Conservation (phyloP, 2,113 vertebrate species). For the Rhinoderma darwinii region DNA sequence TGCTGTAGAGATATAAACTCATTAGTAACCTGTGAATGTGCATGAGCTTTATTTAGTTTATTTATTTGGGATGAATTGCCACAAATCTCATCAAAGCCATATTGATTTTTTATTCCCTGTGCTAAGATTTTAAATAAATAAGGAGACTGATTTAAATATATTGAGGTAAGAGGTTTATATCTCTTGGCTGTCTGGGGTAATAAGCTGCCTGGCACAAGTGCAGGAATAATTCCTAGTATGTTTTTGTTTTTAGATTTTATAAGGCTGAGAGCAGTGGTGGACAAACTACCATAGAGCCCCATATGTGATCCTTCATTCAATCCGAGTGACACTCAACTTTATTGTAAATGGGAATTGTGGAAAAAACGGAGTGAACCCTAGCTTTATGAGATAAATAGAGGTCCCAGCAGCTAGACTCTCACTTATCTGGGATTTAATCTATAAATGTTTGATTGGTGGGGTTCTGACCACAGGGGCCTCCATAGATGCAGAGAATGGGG, state of each 20-base stretch:
- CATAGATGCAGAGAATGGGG: too few relatives aligned
- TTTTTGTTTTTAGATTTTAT: too few relatives aligned
- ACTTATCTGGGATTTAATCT: too few relatives aligned
- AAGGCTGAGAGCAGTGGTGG: not conserved
- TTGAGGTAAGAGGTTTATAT: not conserved
- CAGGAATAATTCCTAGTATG: not conserved
- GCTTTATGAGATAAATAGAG: too few relatives aligned
- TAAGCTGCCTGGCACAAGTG: not conserved
- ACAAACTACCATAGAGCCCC: too few relatives aligned
- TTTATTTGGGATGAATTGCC: conserved; percentile 10
- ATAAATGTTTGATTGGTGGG: not conserved
- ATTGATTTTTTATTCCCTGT: conserved; percentile 12
- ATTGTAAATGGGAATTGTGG: too few relatives aligned
- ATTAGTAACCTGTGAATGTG: conserved; percentile 19
- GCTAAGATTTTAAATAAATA: conserved; percentile 19
- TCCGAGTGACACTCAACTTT: too few relatives aligned
- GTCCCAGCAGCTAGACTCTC: too few relatives aligned
- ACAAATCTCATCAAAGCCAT: conserved; percentile 35
- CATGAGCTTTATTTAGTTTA: not conserved
- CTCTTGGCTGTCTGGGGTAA: not conserved
- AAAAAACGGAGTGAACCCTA: too few relatives aligned
- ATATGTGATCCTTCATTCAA: not conserved
- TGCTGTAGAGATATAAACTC: conserved; percentile 9
- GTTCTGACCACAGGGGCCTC: not conserved
- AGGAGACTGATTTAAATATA: conserved; percentile 3